Base-by-base conservation (phyloP, 2,888 invertebrate species). In the Maniola hyperantus region DNA sequence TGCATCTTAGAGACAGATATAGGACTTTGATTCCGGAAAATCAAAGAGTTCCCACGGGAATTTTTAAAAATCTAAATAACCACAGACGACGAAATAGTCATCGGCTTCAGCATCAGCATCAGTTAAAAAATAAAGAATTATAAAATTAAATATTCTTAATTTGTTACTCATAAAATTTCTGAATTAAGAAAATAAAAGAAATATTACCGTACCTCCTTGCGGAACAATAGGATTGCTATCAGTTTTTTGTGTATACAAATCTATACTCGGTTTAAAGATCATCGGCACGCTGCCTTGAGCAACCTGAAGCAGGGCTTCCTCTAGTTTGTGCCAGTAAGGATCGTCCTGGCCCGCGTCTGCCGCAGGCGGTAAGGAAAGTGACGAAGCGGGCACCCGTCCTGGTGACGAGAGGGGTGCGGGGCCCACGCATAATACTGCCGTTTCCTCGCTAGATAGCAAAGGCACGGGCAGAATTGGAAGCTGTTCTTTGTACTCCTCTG, bases 251-350 rank as follows among this genome's bases (percentile, higher is more conserved):
- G 95, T 95, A 80, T 96, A 96, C 63, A 97, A 89, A 72, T 96
- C 95, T 36, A 96, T 89, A 1, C 95, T 94, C 0, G 97, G 97
- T 79, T 96, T 96, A 83, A 97, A 97, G 71, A 96, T 94, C 91
- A 96, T 94, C 6, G 96, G 95, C 26, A 95, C 91, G 2, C 94
- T 91, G 59, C 95, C 95, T 67, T 94, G 94, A 4, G 94, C 95
- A 69, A 95, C 95, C 69, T 95, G 94, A 6, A 97, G 91, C 33
- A 97, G 82, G 88, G 96, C 95, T 86, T 97, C 96, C 82, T 97
- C 97, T 42, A 97, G 91, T 79, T 95, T 95, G 67, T 92, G 91
- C 97, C 97, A 97, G 63, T 76, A 78, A 73, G 93, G 92, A 11
- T 83, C 82, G 18, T 85, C 84, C 58, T 82, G 77, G 34, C 76